Base-by-base conservation (phyloP, 2,113 vertebrate species). In the Phoxinus phoxinus region DNA sequence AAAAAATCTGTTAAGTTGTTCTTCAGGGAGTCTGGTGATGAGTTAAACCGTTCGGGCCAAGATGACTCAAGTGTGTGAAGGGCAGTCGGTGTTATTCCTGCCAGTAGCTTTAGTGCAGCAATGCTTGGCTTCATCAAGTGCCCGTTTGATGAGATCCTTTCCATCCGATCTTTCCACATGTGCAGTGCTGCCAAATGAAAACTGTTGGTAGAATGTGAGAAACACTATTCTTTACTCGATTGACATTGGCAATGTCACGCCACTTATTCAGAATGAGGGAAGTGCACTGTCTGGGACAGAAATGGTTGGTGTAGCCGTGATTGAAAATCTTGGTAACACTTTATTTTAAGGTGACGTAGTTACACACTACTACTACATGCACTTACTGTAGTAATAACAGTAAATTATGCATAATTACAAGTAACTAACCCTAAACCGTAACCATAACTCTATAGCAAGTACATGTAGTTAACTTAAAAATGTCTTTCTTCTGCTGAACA, bases 41-140 rank as follows among this genome's bases (percentile, higher is more conserved):
- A 92, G 92, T 79, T 88, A 87, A 92, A 91, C 88, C 90, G 90
- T 90, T 89, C 81, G 82, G 78, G 86, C 85, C 88, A 89, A 88
- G 86, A 90, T 91, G 89, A 87, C n/a, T 85, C 75, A 59, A 75
- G 5, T 78, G 87, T 56, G 90, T 67, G 87, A 90, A 89, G 90
- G 88, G 89, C 89, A 85, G 89, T 88, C 90, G 86, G 87, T 86
- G 88, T 88, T 72, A 56, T 84, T 89, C 87, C 87, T 88, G 88
- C 88, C 86, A 56, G 65, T 19, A 56, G 87, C 88, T 89, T 41
- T 92, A 92, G 91, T 90, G 88, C 90, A 15, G 80, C 17, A 19
- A 13, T 4, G 48, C 48, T 51, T 51, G 48, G 48, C 13, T 51
- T 87, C 81, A 87, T 89, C 89, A 90, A 91, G 92, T 89, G 89